Conservation (phyloP, 2,888 invertebrate species). For the Cabera pusaria region DNA sequence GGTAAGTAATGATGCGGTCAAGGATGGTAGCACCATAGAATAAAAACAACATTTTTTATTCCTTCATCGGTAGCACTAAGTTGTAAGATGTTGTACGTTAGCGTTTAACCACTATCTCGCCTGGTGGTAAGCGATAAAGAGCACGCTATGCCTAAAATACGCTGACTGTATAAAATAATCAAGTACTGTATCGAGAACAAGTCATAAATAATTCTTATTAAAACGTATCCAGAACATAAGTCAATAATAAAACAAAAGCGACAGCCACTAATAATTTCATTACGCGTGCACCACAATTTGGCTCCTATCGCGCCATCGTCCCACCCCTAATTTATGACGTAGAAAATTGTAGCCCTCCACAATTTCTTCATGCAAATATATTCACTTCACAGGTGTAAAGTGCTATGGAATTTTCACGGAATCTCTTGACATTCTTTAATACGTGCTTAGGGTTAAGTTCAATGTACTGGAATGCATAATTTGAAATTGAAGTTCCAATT, state of each 20-base stretch:
- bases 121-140: no score
- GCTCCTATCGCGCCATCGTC: conserved; percentile 51
- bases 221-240: conserved; percentile 6
- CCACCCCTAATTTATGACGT: conserved; percentile 42
- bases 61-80: no score
- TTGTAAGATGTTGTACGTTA: no score
- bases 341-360: conserved; percentile 43
- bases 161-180: no score
- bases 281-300: conserved; percentile 50
- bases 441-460: conserved; percentile 8
- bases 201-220: no score
- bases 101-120: no score
- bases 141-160: no score
- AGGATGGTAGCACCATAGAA: no score
- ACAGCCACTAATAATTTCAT: conserved; percentile 59
- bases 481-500: neutral
- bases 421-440: conserved; percentile 21
- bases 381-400: conserved; percentile 46
- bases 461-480: neutral
- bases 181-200: no score
- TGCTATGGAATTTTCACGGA: conserved; percentile 38
- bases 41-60: no score
- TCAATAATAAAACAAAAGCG: conserved; percentile 55
- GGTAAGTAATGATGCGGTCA: no score
- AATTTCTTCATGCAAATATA: conserved; percentile 57